These are phyloP conservation scores for Aythya baeri DNA, from an alignment of 2,113 vertebrate genomes.

Conservation along the genomic window DNA sequence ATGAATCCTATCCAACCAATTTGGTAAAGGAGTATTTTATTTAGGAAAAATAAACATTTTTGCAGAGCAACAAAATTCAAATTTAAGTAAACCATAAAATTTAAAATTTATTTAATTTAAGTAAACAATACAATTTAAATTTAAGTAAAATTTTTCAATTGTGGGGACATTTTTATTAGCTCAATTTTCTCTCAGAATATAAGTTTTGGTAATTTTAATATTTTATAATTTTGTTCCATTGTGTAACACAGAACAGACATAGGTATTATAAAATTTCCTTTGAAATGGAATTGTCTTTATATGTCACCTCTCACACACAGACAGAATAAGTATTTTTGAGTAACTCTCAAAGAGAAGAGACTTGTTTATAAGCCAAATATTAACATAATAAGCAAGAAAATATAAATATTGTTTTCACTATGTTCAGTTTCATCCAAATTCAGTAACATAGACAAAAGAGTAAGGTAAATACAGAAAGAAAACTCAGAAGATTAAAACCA, in stretches of 20 bases:
- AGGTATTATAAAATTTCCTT: not conserved
- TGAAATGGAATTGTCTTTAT: not conserved
- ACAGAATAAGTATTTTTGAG: not conserved
- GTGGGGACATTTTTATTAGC: not conserved
- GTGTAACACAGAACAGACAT: not conserved
- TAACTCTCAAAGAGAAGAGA: not conserved
- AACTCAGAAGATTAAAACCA: not conserved
- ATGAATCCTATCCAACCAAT: not conserved
- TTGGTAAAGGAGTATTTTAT: not conserved
- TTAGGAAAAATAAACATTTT: not conserved
- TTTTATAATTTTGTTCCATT: not conserved
- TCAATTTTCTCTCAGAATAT: not conserved
- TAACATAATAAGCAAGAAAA: not conserved
- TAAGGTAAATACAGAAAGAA: not conserved
- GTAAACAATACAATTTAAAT: not conserved
- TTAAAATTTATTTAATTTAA: not conserved
- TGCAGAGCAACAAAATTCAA: not conserved
- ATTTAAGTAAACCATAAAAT: not conserved
- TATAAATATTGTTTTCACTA: not conserved
- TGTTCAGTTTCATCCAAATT: not conserved
- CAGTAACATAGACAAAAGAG: not conserved
- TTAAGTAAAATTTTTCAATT: not conserved
- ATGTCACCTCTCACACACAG: not conserved
- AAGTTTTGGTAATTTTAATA: not conserved
- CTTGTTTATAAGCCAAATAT: not conserved